phyloP scores from a whole-genome alignment of 2,888 invertebrate species.

The Pandemis cinnamomeana region DNA sequence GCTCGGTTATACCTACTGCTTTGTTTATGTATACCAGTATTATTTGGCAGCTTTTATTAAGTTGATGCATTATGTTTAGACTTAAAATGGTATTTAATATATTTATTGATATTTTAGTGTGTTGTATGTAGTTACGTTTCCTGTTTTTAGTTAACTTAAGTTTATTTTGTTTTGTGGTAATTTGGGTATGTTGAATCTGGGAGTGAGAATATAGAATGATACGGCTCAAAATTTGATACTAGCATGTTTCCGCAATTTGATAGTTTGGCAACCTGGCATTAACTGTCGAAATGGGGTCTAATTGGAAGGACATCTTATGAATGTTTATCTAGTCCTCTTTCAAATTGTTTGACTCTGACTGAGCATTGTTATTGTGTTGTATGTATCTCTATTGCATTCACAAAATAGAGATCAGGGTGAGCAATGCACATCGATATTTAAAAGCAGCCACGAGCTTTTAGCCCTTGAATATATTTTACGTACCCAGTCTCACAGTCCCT shows the following conservation, averaged over 20 bases:
- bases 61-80: slow-evolving; percentile 5
- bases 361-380: too few species aligned
- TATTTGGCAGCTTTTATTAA: not conserved
- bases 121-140: slow-evolving; percentile 8
- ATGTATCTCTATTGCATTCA: too few species aligned
- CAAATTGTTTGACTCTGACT: not conserved
- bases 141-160: not conserved
- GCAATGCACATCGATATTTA: not conserved
- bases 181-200: not conserved
- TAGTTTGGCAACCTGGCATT: not conserved
- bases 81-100: slow-evolving; percentile 26
- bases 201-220: slow-evolving; percentile 1
- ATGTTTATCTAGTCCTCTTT: not conserved
- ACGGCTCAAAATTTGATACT: not conserved
- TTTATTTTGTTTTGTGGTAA: not conserved
- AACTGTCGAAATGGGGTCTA: not conserved
- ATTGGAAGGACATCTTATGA: not conserved
- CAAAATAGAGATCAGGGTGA: not conserved
- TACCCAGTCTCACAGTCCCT: not conserved
- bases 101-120: slow-evolving; percentile 41
- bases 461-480: not conserved
- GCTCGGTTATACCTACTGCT: slow-evolving; percentile 25
- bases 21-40: slow-evolving; percentile 13
- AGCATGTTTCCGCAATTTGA: not conserved
- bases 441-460: slow-evolving; percentile 6